Evolutionary conservation across 2,113 vertebrate genomes (phyloP).

Genomic region (Xenotilapia flavipinnis): DNA sequence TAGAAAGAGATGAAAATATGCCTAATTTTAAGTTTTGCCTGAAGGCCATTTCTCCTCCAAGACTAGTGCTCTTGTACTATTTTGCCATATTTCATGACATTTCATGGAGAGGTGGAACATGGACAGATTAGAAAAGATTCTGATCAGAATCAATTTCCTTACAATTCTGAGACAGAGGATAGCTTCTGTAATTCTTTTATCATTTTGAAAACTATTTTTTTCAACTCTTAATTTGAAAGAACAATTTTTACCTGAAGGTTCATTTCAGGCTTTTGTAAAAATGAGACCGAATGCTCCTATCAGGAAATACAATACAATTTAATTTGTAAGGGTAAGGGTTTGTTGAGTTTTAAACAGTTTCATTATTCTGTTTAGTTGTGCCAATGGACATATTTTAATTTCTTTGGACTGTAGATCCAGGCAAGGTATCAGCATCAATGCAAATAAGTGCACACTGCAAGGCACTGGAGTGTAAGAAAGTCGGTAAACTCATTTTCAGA

Average conservation of each 20-base stretch:
- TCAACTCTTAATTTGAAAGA: background rate
- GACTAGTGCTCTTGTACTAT: background rate
- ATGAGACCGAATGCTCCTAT: background rate
- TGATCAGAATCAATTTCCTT: background rate
- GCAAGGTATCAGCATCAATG: background rate
- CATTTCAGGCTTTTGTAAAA: background rate
- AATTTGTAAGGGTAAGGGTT: background rate
- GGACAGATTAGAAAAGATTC: background rate
- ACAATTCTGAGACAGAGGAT: background rate
- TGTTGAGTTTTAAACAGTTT: background rate
- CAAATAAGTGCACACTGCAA: background rate
- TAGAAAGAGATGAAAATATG: background rate
- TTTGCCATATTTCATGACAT: background rate
- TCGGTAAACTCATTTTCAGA: background rate
- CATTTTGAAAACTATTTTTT: background rate
- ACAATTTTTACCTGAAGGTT: background rate
- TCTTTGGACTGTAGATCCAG: background rate
- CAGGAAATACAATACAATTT: background rate
- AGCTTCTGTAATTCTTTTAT: background rate
- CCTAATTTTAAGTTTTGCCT: background rate
- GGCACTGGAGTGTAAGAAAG: background rate
- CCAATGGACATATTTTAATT: background rate
- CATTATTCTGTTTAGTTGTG: background rate
- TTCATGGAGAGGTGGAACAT: background rate
- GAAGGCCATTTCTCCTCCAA: background rate